A percentile compares a stretch with the other conserved stretches of the same genome.
phyloP scores from a whole-genome alignment of 2,113 vertebrate species.

The Colaptes auratus region DNA sequence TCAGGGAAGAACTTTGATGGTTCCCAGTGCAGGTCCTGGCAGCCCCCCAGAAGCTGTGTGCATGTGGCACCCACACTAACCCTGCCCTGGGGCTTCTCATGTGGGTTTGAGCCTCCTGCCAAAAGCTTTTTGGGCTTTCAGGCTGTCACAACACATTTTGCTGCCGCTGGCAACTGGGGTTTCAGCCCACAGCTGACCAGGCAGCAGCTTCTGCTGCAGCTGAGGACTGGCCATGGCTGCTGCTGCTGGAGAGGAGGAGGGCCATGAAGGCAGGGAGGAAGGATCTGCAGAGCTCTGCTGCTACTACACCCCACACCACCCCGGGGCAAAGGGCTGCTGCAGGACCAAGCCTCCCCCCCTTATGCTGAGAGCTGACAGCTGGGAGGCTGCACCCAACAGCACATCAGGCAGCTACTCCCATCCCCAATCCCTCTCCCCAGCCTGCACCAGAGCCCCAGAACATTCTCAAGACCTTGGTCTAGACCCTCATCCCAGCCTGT shows the following conservation, averaged over 20 bases:
- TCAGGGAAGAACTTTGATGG: fast-evolving
- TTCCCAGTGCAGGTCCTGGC: neutral
- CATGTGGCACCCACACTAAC: fast-evolving
- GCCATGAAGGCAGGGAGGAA: fast-evolving
- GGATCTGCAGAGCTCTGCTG: neutral
- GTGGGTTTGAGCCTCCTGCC: fast-evolving
- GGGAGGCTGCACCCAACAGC: too few species aligned
- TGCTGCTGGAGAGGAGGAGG: neutral
- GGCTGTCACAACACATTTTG: too few species aligned
- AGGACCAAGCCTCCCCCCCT: neutral
- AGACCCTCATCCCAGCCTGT: too few species aligned
- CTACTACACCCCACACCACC: neutral
- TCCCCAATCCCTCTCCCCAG: fast-evolving
- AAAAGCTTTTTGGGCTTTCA: neutral
- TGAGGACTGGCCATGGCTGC: fast-evolving
- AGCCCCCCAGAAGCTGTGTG: fast-evolving
- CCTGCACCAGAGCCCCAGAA: fast-evolving
- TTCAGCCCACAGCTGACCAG: too few species aligned
- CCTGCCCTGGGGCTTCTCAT: neutral
- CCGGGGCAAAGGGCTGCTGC: neutral
- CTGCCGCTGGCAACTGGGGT: fast-evolving
- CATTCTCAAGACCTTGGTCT: neutral
- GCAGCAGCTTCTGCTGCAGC: neutral
- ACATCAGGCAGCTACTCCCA: neutral
- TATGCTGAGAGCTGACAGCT: neutral